Evolutionary conservation across 2,888 invertebrate species (phyloP).

Genomic region (Augochlorella aurata): DNA sequence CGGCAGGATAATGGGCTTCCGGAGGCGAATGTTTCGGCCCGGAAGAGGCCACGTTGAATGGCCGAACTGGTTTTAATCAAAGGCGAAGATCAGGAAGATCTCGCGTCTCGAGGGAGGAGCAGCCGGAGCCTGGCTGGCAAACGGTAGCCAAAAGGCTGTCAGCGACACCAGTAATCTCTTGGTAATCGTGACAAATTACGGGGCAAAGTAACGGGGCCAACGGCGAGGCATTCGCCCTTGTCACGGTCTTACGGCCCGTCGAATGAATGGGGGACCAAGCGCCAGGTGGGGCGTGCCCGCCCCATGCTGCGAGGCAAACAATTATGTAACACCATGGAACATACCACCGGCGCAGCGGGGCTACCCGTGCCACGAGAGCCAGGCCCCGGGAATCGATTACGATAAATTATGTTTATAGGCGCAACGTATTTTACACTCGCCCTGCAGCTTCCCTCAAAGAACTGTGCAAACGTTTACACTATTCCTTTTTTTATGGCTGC

Average conservation of each 20-base stretch:
- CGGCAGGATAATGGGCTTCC: slow-evolving; percentile 20
- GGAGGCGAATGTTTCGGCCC: not conserved
- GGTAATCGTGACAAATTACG: slow-evolving; percentile 80
- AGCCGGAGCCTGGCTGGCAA: slow-evolving; percentile 41
- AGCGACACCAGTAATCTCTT: slow-evolving; percentile 78
- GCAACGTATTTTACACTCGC: slow-evolving; percentile 35
- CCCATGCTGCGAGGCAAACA: slow-evolving; percentile 74
- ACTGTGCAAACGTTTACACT: slow-evolving; percentile 17
- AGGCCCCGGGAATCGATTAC: slow-evolving; percentile 31
- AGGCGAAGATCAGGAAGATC: slow-evolving; percentile 36
- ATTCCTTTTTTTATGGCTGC: not conserved
- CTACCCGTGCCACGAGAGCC: slow-evolving; percentile 27
- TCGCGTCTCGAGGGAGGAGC: slow-evolving; percentile 45
- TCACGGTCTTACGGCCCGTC: slow-evolving; percentile 49
- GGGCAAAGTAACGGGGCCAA: slow-evolving; percentile 57
- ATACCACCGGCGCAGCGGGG: slow-evolving; percentile 62
- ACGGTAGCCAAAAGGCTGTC: slow-evolving; percentile 76
- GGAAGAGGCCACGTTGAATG: slow-evolving; percentile 10
- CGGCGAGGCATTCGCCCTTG: slow-evolving; percentile 34
- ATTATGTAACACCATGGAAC: slow-evolving; percentile 74
- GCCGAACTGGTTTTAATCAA: slow-evolving; percentile 26
- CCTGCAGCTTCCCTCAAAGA: not conserved
- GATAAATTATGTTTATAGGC: slow-evolving; percentile 28
- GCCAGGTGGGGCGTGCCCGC: slow-evolving; percentile 77
- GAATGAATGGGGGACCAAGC: slow-evolving; percentile 71